Conservation (phyloP, 2,797 vertebrate species). For the Urocyon cinereoargenteus region DNA sequence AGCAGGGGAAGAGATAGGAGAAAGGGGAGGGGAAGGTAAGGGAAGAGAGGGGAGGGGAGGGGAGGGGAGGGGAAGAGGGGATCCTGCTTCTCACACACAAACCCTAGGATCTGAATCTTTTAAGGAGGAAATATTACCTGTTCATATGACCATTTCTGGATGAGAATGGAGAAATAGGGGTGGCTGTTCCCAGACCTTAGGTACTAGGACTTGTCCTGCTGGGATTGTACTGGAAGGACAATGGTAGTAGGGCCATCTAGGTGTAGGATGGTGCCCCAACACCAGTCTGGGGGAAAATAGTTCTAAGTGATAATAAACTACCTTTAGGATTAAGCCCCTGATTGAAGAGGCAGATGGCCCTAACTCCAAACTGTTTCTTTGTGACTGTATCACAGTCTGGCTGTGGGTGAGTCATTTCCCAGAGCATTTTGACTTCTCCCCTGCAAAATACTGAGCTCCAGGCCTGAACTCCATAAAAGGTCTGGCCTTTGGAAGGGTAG, state of each 20-base stretch:
- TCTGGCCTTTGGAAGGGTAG: neutral
- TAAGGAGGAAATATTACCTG: neutral
- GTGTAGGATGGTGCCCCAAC: neutral
- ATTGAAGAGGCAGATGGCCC: conserved; percentile 33
- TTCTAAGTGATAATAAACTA: neutral
- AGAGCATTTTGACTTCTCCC: conserved; percentile 12
- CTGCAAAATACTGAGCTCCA: neutral
- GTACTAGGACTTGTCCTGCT: neutral
- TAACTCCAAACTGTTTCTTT: neutral
- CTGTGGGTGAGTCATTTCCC: conserved; percentile 60
- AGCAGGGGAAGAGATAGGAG: neutral
- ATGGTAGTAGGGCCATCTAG: too few relatives aligned
- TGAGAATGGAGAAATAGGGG: neutral
- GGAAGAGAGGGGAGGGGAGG: neutral
- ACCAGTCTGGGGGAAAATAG: neutral
- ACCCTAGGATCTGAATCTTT: neutral
- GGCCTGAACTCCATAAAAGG: neutral
- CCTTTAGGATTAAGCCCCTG: conserved; percentile 13
- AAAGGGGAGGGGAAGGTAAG: too few relatives aligned
- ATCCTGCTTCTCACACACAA: neutral
- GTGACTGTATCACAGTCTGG: conserved; percentile 54
- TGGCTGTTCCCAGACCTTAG: neutral
- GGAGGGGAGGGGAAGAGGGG: neutral
- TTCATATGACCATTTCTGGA: neutral
- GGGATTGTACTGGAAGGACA: neutral